Percentiles rank a stretch among this genome's conserved stretches.
phyloP scores from a whole-genome alignment of 2,113 vertebrate genomes.

The Talpa occidentalis region DNA sequence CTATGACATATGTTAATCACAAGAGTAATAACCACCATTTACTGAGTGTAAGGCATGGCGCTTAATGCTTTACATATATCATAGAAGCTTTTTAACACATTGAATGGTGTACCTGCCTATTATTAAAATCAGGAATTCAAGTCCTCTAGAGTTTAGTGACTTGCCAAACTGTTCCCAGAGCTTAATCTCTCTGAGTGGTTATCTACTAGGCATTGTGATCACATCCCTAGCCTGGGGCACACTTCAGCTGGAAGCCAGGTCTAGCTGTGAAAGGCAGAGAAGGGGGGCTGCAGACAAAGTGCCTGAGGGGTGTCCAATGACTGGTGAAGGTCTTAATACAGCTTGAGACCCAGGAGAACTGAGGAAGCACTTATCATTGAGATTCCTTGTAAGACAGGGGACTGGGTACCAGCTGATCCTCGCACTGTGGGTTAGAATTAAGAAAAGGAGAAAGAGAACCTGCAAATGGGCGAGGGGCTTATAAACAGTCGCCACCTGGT shows the following conservation, averaged over 20 bases:
- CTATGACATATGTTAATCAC: not conserved
- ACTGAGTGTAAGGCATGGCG: accelerated
- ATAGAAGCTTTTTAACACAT: not conserved
- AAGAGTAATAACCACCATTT: not conserved
- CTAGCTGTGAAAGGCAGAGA: not conserved
- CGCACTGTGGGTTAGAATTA: not conserved
- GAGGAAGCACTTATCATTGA: not conserved
- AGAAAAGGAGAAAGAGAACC: not conserved
- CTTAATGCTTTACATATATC: not conserved
- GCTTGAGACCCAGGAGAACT: not conserved
- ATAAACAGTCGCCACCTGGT: not conserved
- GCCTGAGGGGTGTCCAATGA: not conserved
- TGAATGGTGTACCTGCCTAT: not conserved
- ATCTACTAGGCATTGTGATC: not conserved
- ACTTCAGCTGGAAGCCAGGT: not conserved
- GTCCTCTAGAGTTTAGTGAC: not conserved
- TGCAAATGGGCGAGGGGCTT: accelerated
- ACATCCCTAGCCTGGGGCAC: not conserved
- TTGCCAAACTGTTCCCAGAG: not conserved
- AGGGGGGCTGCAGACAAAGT: not conserved
- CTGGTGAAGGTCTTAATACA: not conserved
- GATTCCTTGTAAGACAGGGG: not conserved
- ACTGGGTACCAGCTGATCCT: not conserved
- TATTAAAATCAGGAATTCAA: not conserved
- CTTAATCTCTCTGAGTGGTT: not conserved